Evolutionary conservation across 2,113 vertebrate species (phyloP).

Genomic region (Sardina pilchardus): DNA sequence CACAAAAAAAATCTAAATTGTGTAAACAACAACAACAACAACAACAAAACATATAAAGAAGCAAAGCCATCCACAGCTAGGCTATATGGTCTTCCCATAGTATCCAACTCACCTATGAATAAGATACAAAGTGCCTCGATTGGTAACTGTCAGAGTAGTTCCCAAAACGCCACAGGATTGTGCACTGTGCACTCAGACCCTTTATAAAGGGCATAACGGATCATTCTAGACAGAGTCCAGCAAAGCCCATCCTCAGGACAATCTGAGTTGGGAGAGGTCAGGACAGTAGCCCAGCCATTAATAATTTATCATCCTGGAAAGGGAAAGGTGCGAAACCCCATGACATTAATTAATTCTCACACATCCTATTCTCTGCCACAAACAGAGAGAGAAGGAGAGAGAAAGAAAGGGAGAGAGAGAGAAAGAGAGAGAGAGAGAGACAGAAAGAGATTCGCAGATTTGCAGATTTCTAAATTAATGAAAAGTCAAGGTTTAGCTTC

Average conservation of each 20-base stretch:
- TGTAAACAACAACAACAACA: too few relatives aligned
- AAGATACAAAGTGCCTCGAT: background rate
- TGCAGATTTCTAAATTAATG: background rate
- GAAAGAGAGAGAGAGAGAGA: background rate
- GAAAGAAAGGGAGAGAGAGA: background rate
- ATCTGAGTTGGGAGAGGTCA: background rate
- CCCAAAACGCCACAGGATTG: background rate
- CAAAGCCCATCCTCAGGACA: background rate
- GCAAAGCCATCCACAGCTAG: too few relatives aligned
- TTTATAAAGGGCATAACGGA: background rate
- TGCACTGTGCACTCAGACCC: background rate
- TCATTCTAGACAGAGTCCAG: background rate
- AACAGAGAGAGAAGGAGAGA: background rate
- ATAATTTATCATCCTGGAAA: background rate
- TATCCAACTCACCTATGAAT: background rate
- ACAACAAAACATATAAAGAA: too few relatives aligned
- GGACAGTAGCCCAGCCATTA: background rate
- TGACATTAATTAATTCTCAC: slow-evolving; percentile 5
- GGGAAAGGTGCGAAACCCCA: background rate
- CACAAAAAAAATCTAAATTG: too few relatives aligned
- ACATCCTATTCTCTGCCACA: background rate
- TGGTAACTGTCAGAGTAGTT: background rate
- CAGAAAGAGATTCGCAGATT: background rate
- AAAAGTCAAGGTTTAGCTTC: background rate
- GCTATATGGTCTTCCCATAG: background rate